Percentiles rank a stretch among this genome's conserved stretches.
phyloP scores from a whole-genome alignment of 2,797 vertebrate genomes.

The Falco rusticolus region DNA sequence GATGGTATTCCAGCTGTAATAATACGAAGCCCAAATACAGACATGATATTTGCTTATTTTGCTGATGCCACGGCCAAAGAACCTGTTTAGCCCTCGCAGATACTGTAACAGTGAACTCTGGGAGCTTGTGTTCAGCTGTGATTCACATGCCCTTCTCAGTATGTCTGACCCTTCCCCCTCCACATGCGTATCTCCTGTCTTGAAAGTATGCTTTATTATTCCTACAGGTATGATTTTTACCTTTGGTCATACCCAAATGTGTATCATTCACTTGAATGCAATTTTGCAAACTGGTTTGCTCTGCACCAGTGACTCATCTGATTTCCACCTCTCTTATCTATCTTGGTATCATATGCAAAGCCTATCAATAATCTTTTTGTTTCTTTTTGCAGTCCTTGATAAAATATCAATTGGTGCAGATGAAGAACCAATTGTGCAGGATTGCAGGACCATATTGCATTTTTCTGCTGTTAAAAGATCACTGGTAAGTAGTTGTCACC shows the following conservation, averaged over 20 bases:
- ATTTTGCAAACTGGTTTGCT: background rate
- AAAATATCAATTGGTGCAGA: background rate
- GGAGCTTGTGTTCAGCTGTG: background rate
- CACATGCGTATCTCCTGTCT: fast-evolving
- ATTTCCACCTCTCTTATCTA: background rate
- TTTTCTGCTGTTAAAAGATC: background rate
- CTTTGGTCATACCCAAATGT: fast-evolving
- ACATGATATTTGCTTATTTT: background rate
- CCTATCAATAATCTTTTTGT: background rate
- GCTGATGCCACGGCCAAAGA: background rate
- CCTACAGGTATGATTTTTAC: background rate
- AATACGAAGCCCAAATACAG: background rate
- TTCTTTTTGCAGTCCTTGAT: background rate
- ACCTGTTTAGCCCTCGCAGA: background rate
- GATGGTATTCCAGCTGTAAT: background rate
- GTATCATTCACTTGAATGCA: background rate
- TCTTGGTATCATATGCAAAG: background rate
- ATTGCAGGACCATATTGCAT: background rate
- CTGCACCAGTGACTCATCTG: background rate
- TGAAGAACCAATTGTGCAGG: background rate
- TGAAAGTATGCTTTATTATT: background rate
- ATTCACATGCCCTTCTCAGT: background rate
- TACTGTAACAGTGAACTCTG: background rate
- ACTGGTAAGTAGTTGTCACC: background rate
- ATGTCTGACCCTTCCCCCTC: background rate